phyloP scores from a whole-genome alignment of 1,140 invertebrate genomes.

The Saccostrea glomerata region DNA sequence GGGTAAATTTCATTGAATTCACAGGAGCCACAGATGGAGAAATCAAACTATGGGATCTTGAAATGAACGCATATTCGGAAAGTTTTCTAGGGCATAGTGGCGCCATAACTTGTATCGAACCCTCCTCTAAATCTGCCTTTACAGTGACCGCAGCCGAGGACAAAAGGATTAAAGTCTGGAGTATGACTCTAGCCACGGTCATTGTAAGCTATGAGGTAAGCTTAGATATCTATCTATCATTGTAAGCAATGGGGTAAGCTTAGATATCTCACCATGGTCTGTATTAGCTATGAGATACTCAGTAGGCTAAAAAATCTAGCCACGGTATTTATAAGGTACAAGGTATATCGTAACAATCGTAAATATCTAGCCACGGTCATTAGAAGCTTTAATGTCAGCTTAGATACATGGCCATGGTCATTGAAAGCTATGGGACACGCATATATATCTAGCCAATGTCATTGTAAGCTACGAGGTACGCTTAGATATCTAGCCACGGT shows the following conservation, averaged over 20 bases:
- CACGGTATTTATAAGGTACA: not conserved
- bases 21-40: slow-evolving; percentile 44
- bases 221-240: not conserved
- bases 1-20: not conserved
- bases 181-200: slow-evolving; percentile 26
- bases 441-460: not conserved
- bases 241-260: not conserved
- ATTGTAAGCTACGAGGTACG: slow-evolving; percentile 38
- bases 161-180: slow-evolving; percentile 41
- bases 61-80: slow-evolving; percentile 17
- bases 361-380: not conserved
- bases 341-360: not conserved
- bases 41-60: slow-evolving; percentile 53
- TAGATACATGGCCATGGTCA: not conserved
- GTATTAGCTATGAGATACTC: too few species aligned
- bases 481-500: not conserved
- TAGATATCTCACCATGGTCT: not conserved
- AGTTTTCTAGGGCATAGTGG: slow-evolving; percentile 41
- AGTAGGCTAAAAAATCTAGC: not conserved
- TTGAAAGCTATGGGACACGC: slow-evolving; percentile 22
- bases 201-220: slow-evolving; percentile 49
- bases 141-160: slow-evolving; percentile 46
- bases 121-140: slow-evolving; percentile 40
- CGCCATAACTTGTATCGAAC: slow-evolving; percentile 40
- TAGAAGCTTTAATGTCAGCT: slow-evolving; percentile 26